Evolutionary conservation across 2,797 vertebrate species (phyloP).

Genomic region (Falco rusticolus): DNA sequence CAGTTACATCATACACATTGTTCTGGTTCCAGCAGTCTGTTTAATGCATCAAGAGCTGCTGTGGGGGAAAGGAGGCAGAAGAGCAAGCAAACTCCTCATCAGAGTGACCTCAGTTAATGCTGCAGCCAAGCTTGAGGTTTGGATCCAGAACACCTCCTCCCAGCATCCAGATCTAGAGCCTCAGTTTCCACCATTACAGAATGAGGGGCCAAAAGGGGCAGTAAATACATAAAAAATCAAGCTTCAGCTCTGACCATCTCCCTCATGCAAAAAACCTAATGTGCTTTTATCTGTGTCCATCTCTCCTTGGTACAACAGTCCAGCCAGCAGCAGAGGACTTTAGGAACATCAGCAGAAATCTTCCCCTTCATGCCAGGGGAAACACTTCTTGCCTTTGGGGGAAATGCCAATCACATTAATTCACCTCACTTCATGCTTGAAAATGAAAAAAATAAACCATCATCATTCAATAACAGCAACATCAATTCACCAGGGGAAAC

Average conservation of each 20-base stretch:
- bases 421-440: neutral
- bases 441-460: neutral
- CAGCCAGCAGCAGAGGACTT: neutral
- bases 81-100: neutral
- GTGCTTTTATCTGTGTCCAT: neutral
- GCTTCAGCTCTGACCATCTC: neutral
- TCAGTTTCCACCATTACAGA: neutral
- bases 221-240: neutral
- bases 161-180: neutral
- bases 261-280: neutral
- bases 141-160: neutral
- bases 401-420: neutral
- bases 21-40: neutral
- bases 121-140: neutral
- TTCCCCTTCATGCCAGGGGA: neutral
- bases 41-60: neutral
- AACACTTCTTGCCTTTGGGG: neutral
- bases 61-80: neutral
- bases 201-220: neutral
- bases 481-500: conserved; percentile 25
- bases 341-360: neutral
- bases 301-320: neutral
- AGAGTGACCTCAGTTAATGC: neutral
- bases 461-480: conserved; percentile 4
- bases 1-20: neutral